Evolutionary conservation across 2,797 vertebrate species (phyloP), one percentile per base, ranked within the genome.

Genomic region (Perodicticus potto): DNA sequence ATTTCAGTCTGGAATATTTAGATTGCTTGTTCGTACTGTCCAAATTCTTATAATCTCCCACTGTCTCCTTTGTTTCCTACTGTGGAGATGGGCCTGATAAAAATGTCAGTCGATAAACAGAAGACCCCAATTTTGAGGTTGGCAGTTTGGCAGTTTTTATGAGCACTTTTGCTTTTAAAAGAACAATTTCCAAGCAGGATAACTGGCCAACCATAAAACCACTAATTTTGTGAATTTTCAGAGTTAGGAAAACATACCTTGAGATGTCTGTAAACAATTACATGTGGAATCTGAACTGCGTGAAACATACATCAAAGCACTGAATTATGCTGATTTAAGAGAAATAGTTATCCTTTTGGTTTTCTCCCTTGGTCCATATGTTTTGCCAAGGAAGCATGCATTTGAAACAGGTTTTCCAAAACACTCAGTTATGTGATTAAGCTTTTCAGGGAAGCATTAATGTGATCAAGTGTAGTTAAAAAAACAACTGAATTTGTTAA

Each of bases 351-450:
- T 98, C 91, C 96, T 98, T 98, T 98, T 98, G 29, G 96, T 98
- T 98, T 98, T 95, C 84, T 89, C 96, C 94, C 80, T 96, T 65
- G 95, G 85, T 92, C 97, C 98, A 98, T 96, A 98, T 98, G 98
- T 98, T 98, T 98, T 97, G 72, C 97, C 95, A 98, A 98, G 98
- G 97, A 98, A 98, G 98, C 84, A 94, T 95, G 97, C 96, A 94
- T 98, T 98, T 98, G 97, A 97, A 98, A 96, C 40, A 95, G 94
- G 92, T 96, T 98, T 98, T 97, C 96, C 97, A 97, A 94, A 97
- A 95, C 40, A n/a, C 65, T 96, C 27, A 11, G 67, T 72, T 93
- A 96, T 96, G 95, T 98, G 95, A 97, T 97, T 97, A 72, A 77
- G 34, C 76, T 95, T 91, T 92, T 84, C 59, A 81, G 84, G 85